phyloP scores from a whole-genome alignment of 2,113 vertebrate genomes.

The Hippoglossus stenolepis region DNA sequence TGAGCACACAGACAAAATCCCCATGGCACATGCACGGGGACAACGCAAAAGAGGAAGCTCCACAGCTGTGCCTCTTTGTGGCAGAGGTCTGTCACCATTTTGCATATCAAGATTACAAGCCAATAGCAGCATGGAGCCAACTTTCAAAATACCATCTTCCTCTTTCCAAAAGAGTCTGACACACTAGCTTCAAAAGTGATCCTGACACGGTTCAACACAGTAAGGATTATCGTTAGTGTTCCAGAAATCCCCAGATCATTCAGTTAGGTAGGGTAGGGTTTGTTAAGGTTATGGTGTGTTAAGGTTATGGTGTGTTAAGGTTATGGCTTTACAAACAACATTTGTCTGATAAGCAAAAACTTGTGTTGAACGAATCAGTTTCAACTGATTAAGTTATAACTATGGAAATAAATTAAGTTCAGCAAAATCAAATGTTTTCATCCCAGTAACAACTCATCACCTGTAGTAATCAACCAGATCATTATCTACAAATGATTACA shows the following conservation, averaged over 20 bases:
- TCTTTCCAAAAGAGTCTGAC: constrained; percentile 47
- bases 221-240: not conserved
- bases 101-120: constrained; percentile 82
- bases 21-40: not conserved
- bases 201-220: not conserved
- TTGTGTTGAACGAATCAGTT: not conserved
- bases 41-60: constrained; percentile 82
- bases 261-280: not conserved
- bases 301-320: too few relatives aligned
- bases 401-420: not conserved
- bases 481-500: too few relatives aligned
- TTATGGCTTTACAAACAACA: too few relatives aligned
- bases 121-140: constrained; percentile 35
- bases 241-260: not conserved
- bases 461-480: too few relatives aligned
- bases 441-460: too few relatives aligned
- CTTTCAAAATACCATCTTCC: constrained; percentile 56
- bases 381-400: not conserved
- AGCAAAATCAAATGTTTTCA: not conserved
- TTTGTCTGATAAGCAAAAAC: not conserved
- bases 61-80: constrained; percentile 76
- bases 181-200: not conserved
- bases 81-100: constrained; percentile 53
- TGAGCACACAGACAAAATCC: constrained; percentile 23
- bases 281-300: too few relatives aligned